Evolutionary conservation across 2,113 vertebrate genomes (phyloP).

Genomic region (Anas platyrhynchos): DNA sequence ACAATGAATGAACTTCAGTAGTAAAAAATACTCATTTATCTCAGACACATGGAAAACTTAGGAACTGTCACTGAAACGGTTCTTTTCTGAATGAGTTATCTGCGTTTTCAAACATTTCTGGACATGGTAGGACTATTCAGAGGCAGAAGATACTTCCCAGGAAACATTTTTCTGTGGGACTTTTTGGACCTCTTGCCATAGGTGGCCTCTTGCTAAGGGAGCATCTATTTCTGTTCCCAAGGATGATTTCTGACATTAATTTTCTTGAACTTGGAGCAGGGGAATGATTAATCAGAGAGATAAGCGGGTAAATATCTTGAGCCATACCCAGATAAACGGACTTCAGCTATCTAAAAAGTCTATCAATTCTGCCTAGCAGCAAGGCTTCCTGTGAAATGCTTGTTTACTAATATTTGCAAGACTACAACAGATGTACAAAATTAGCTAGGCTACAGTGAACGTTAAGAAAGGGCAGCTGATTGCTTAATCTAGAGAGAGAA

Average conservation of each 20-base stretch:
- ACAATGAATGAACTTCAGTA: neutral
- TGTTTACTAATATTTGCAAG: conserved; percentile 66
- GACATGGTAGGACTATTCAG: neutral
- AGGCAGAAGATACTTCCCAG: neutral
- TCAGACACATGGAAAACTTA: neutral
- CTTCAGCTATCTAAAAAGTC: neutral
- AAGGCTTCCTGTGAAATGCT: neutral
- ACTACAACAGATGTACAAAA: conserved; percentile 62
- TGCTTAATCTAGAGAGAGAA: conserved; percentile 19
- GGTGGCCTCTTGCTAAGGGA: neutral
- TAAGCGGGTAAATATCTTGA: neutral
- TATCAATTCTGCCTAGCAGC: conserved; percentile 16
- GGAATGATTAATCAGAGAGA: neutral
- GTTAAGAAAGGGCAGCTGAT: conserved; percentile 54
- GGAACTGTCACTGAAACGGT: neutral
- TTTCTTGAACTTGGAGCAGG: neutral
- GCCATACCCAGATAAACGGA: neutral
- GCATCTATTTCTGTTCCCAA: neutral
- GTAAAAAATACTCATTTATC: neutral
- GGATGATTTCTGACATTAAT: neutral
- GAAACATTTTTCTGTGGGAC: neutral
- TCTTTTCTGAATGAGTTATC: neutral
- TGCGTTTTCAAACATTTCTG: neutral
- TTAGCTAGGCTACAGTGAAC: conserved; percentile 47
- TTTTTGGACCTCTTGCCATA: neutral